Percentiles rank a stretch among this genome's conserved stretches.
Evolutionary conservation across 2,888 invertebrate species (phyloP).

Genomic region (Drosophila falleni): DNA sequence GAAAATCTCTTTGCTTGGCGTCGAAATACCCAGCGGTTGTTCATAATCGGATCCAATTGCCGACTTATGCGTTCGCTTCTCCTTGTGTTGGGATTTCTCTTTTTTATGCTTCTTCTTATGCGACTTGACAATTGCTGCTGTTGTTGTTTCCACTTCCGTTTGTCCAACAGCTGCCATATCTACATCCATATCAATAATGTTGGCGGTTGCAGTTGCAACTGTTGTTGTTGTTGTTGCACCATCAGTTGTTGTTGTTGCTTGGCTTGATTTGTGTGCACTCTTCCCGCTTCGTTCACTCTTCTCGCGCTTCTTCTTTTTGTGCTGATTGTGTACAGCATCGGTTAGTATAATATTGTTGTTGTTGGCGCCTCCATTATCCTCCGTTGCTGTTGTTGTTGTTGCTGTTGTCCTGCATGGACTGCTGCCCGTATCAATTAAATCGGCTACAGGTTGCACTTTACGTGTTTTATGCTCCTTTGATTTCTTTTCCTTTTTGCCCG

Average conservation of each 20-base stretch:
- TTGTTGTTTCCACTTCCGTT: neutral
- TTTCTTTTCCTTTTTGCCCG: slow-evolving; percentile 84
- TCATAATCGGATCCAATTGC: slow-evolving; percentile 89
- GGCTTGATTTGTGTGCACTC: slow-evolving; percentile 66
- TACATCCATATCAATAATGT: slow-evolving; percentile 53
- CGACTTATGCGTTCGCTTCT: slow-evolving; percentile 77
- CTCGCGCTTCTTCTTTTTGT: slow-evolving; percentile 61
- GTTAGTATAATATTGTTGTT: slow-evolving; percentile 46
- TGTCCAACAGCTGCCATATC: neutral
- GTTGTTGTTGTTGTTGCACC: neutral
- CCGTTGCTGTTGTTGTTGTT: slow-evolving; percentile 38
- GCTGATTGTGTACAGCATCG: slow-evolving; percentile 43
- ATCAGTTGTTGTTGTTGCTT: slow-evolving; percentile 18
- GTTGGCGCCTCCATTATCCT: slow-evolving; percentile 34
- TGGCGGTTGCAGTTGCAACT: slow-evolving; percentile 3
- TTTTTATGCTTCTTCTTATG: slow-evolving; percentile 79
- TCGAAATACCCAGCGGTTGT: slow-evolving; percentile 95
- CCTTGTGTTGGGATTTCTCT: slow-evolving; percentile 82
- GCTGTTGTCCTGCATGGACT: slow-evolving; percentile 46
- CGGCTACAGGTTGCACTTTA: slow-evolving; percentile 39
- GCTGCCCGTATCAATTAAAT: slow-evolving; percentile 58
- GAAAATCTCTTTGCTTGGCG: slow-evolving; percentile 94
- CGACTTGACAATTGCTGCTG: slow-evolving; percentile 56
- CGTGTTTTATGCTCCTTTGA: slow-evolving; percentile 62
- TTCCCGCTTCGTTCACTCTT: slow-evolving; percentile 57